Percentiles rank a stretch among this genome's conserved stretches.
Conservation (phyloP, 1,140 invertebrate genomes). For the Frieseomelitta varia region DNA sequence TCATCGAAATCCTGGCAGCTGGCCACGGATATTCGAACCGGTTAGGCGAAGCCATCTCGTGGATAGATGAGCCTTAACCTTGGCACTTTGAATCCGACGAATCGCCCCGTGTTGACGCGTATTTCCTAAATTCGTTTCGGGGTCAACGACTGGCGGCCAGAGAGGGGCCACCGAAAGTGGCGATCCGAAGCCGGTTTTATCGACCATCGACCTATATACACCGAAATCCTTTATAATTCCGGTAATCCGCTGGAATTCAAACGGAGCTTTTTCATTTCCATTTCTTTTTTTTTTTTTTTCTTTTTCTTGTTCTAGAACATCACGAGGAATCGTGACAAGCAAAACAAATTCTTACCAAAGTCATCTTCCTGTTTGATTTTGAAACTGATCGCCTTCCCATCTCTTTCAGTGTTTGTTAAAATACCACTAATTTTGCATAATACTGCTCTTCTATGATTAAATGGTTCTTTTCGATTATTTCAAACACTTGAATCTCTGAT, state of each 20-base stretch:
- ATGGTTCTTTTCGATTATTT: no score
- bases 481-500: no score
- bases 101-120: not conserved
- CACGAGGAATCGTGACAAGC: rapidly evolving
- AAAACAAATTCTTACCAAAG: not conserved
- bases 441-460: no score
- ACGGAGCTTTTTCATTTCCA: no score
- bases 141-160: constrained; percentile 48
- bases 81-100: constrained; percentile 29
- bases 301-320: no score
- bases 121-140: constrained; percentile 52
- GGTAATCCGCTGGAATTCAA: not conserved
- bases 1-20: constrained; percentile 32
- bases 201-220: not conserved
- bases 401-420: no score
- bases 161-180: constrained; percentile 36
- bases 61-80: constrained; percentile 32
- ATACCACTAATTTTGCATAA: no score
- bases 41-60: constrained; percentile 25
- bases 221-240: not conserved
- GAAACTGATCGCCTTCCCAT: no score
- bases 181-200: constrained; percentile 35
- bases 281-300: no score
- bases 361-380: no score
- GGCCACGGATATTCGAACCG: constrained; percentile 43